Evolutionary conservation across 2,888 invertebrate genomes (phyloP).

Genomic region (Cryptops parisi): DNA sequence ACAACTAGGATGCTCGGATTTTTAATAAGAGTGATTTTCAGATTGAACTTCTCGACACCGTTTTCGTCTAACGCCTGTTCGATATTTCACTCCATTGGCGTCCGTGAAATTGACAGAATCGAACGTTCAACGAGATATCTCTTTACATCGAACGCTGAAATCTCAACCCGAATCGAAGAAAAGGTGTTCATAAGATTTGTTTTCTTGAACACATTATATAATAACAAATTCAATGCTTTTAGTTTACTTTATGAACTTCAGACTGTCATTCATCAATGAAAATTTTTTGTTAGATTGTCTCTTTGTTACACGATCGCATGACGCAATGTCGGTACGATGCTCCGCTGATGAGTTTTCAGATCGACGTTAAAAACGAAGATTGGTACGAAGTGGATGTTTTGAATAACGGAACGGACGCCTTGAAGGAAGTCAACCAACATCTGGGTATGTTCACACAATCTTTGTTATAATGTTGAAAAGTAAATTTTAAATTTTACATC

Average conservation of each 20-base stretch:
- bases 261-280: background rate
- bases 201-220: too few species aligned
- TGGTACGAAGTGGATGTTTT: conserved; percentile 76
- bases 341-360: conserved; percentile 41
- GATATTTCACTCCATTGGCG: conserved; percentile 71
- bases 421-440: conserved; percentile 62
- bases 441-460: conserved; percentile 2
- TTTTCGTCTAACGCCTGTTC: conserved; percentile 93
- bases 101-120: conserved; percentile 57
- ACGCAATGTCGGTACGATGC: conserved; percentile 73
- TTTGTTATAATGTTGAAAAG: too few species aligned
- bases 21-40: conserved; percentile 28
- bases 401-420: conserved; percentile 55
- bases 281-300: conserved; percentile 22
- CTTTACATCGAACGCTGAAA: conserved; percentile 21
- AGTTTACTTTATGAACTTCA: background rate
- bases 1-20: conserved; percentile 8
- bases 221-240: too few species aligned
- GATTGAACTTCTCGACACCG: conserved; percentile 88
- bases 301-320: conserved; percentile 69
- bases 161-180: conserved; percentile 21
- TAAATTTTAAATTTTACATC: too few species aligned
- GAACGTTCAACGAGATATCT: conserved; percentile 69
- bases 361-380: conserved; percentile 43
- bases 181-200: conserved; percentile 19